These are phyloP conservation scores for Acleris holmiana DNA, from an alignment of 2,888 invertebrate species.

Conservation along the genomic window DNA sequence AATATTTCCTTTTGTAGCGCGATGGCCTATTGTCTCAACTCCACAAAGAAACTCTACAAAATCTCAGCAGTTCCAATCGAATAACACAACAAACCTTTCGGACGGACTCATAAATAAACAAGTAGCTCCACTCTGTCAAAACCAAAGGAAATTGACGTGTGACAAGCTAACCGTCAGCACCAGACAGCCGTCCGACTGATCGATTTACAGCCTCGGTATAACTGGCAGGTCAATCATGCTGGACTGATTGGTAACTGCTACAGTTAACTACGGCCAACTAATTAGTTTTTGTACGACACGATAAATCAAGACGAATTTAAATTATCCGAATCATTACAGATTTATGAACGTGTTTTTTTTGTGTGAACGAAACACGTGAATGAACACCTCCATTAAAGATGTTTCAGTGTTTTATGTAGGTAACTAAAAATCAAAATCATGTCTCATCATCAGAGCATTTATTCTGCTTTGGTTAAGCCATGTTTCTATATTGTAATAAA, in stretches of 20 bases:
- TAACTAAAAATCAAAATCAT: no score
- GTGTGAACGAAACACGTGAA: no score
- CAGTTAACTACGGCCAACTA: slow-evolving; percentile 2
- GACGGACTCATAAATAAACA: slow-evolving; percentile 1
- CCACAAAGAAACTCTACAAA: neutral
- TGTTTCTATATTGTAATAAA: no score
- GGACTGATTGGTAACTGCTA: slow-evolving; percentile 20
- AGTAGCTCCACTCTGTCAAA: slow-evolving; percentile 9
- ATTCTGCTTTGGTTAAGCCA: no score
- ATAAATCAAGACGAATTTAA: neutral
- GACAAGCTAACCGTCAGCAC: slow-evolving; percentile 18
- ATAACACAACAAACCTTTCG: slow-evolving; percentile 1
- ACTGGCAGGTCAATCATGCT: slow-evolving; percentile 27
- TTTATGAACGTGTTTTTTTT: neutral
- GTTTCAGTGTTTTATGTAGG: no score
- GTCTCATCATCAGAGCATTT: no score
- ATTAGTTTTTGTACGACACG: slow-evolving; percentile 1
- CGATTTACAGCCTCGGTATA: slow-evolving; percentile 13
- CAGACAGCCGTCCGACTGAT: neutral
- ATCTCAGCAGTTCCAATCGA: neutral
- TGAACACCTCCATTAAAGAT: neutral
- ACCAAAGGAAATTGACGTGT: slow-evolving; percentile 24
- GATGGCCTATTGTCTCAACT: neutral
- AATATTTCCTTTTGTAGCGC: no score
- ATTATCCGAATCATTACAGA: neutral